Base-by-base conservation (phyloP, 1,140 invertebrate genomes). In the Physella acuta region DNA sequence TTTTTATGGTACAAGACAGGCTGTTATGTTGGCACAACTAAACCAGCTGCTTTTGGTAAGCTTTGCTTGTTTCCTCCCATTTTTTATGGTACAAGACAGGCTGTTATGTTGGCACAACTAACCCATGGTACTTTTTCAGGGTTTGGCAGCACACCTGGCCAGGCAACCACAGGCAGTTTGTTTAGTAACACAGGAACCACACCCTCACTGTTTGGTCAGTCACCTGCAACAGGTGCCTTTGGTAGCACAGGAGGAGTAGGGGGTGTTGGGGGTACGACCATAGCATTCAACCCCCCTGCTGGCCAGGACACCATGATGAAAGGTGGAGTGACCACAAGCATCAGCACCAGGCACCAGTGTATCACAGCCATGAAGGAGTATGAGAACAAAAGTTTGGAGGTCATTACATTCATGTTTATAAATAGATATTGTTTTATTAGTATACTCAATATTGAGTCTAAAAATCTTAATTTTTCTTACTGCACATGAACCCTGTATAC, bases 291-390 rank as follows among this genome's bases (percentile, higher is more conserved):
- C 75, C 91, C 95, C 0, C 89, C 93, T 0, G 90, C 90, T 58
- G 94, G 94, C 24, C 93, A 90, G 0, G 95, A 98, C 81, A 93
- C 94, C 0, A 92, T 98, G 87, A 74, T 82, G 62, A 97, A 97
- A 84, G 91, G 91, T 83, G 93, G 93, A 2, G 88, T 89, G 16
- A 89, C 91, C 1, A 90, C 90, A 74, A 94, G 87, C 68, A 94
- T 99, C 72, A 92, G 89, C 68, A 98, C 94, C 1, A 90, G 92
- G 76, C 94, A 97, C 84, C 93, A 97, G 81, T 97, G 94, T 81
- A 98, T 98, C 51, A 95, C 94, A 3, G 93, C 92, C 71, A 98
- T 98, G 96, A 97, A 98, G 86, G 95, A 98, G 79, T 98, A 98
- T 85, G 95, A 98, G 80, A 86, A 80, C 30, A 98, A 98, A 87